Evolutionary conservation across 1,140 invertebrate species (phyloP), one percentile per base, ranked within the genome.

Genomic region (Zophobas morio): DNA sequence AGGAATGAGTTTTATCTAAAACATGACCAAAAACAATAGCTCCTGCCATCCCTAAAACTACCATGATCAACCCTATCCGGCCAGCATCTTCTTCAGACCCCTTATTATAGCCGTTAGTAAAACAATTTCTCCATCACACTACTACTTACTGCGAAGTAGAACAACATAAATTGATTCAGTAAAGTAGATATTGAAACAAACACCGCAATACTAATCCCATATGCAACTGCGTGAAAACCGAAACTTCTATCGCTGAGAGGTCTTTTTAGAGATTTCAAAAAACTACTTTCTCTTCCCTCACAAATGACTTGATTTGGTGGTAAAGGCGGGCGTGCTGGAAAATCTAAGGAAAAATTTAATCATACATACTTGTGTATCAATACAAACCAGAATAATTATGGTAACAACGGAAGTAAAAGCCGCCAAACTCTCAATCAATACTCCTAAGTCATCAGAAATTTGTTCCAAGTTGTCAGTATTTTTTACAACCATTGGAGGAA

Each of bases 51-150:
- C 94, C 94, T 32, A 89, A 87, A 0, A 94, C 77, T 1, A 94
- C 90, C 66, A 95, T 90, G 0, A 90, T 85, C 5, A 95, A 84
- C 4, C 94, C 94, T 79, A 95, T 92, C 78, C 88, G 84, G n/a
- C 94, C 94, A 32, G 90, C 91, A 79, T 91, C 89, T 81, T 90
- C 85, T 77, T 89, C 88, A 53, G 46, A 70, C 39, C 81, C 76
- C 82, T 83, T 20, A 20, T 20, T 20, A 20, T 20, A 20, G 20
- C 20, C 20, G 20, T 20, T 20, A 20, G 20, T 20, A 20, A 20
- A 20, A 20, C 20, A 20, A 20, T 20, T 20, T 20, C 20, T 20
- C 20, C 20, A 20, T 20, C 20, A 20, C 20, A 20, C 20, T 20
- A 20, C 20, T 33, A 66, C 78, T 54, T 79, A 83, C 82, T 40